Percentiles rank a stretch among this genome's conserved stretches.
Evolutionary conservation across 2,113 vertebrate genomes (phyloP).

Genomic region (Chionomys nivalis): DNA sequence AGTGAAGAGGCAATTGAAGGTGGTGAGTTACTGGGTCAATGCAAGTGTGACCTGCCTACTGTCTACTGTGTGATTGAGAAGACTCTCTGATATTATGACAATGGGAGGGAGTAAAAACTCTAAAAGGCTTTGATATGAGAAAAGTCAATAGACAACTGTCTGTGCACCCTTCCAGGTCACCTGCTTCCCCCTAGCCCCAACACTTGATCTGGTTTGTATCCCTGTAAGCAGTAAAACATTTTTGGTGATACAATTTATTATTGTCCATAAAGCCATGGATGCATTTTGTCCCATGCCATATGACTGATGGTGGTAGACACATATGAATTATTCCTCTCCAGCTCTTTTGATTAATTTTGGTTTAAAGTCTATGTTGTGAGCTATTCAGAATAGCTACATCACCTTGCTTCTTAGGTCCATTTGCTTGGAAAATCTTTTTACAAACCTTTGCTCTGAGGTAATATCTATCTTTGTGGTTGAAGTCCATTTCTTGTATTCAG

Average conservation of each 20-base stretch:
- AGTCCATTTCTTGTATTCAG: too few relatives aligned
- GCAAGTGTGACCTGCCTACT: not conserved
- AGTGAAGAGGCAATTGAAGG: conserved; percentile 12
- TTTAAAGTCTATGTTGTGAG: too few relatives aligned
- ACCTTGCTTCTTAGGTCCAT: too few relatives aligned
- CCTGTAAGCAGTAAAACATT: not conserved
- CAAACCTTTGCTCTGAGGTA: too few relatives aligned
- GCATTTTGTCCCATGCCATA: not conserved
- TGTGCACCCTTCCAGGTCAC: not conserved
- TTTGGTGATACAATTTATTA: not conserved
- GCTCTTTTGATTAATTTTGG: too few relatives aligned
- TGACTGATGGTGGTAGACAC: not conserved
- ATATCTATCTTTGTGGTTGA: too few relatives aligned
- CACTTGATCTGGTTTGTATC: conserved; percentile 30
- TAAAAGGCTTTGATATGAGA: not conserved
- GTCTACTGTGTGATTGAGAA: conserved; percentile 13
- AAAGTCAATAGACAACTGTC: conserved; percentile 12
- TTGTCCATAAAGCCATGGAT: conserved; percentile 35
- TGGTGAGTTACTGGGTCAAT: not conserved
- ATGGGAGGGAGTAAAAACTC: conserved; percentile 22
- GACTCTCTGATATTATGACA: conserved; percentile 42
- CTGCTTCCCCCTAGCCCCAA: not conserved
- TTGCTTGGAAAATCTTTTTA: too few relatives aligned
- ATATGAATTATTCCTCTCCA: not conserved
- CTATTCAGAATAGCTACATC: too few relatives aligned